phyloP scores from a whole-genome alignment of 2,888 invertebrate species.

The Torymus tubicola region DNA sequence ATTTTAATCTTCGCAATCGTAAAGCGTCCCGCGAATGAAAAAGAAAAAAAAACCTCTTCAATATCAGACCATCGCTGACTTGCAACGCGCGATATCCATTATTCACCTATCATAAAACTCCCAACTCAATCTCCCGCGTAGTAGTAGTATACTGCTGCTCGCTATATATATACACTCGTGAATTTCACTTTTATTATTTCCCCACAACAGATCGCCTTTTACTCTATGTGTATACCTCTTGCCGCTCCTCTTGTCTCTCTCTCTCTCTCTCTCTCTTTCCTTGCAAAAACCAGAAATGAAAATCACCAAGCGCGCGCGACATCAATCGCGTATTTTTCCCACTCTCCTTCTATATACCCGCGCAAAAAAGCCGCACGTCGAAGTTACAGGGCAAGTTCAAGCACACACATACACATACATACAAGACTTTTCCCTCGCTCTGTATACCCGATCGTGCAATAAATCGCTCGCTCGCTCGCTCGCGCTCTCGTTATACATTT shows the following conservation, averaged over 20 bases:
- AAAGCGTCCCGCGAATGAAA: too few relatives aligned
- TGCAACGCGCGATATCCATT: neutral
- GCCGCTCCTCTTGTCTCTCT: neutral
- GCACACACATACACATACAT: neutral
- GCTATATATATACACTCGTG: neutral
- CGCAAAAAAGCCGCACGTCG: neutral
- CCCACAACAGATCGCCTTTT: neutral
- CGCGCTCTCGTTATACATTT: slow-evolving; percentile 46
- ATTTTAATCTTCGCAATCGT: too few relatives aligned
- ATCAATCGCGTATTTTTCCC: slow-evolving; percentile 8
- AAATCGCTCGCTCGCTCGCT: slow-evolving; percentile 27
- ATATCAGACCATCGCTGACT: too few relatives aligned
- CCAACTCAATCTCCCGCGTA: too few relatives aligned
- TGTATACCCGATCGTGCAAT: slow-evolving; percentile 30
- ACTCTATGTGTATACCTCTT: too few relatives aligned
- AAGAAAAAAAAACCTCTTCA: too few relatives aligned
- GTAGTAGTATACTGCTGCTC: too few relatives aligned
- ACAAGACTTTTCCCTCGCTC: neutral
- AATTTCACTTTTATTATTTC: slow-evolving; percentile 19
- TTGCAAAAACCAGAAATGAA: slow-evolving; percentile 49
- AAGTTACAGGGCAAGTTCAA: slow-evolving; percentile 24
- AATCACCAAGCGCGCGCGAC: slow-evolving; percentile 11
- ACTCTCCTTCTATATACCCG: neutral
- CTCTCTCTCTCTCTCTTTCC: neutral
- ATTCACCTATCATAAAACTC: neutral